Evolutionary conservation across 37 sponge, comb jelly and placozoan genomes (phyloP).

Genomic region (Aplysina aerophoba): DNA sequence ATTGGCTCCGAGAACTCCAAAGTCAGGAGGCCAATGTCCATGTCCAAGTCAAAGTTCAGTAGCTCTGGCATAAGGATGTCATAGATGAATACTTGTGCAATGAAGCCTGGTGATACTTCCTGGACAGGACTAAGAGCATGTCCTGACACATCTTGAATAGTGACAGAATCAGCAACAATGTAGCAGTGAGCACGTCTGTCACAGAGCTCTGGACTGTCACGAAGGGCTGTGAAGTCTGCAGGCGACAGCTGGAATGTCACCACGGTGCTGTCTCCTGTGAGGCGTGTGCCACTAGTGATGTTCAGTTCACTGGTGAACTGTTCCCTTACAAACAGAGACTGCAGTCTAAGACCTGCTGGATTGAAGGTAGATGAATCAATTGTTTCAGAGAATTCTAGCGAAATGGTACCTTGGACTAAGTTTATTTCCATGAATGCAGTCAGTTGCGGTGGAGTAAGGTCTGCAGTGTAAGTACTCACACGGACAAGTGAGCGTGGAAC

Average conservation of each 20-base stretch:
- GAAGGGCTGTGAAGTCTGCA: conserved; percentile 64
- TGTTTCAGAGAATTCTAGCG: conserved; percentile 80
- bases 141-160: conserved; percentile 72
- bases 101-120: conserved; percentile 67
- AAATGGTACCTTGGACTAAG: conserved; percentile 53
- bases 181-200: conserved; percentile 80
- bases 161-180: conserved; percentile 39
- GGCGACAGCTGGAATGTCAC: conserved; percentile 41
- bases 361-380: conserved; percentile 69
- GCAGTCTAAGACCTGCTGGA: conserved; percentile 61
- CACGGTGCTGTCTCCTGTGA: conserved; percentile 46
- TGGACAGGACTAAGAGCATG: conserved; percentile 55
- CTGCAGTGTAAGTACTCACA: conserved; percentile 33
- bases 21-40: conserved; percentile 81
- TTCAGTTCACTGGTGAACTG: conserved; percentile 37
- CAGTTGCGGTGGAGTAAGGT: conserved; percentile 62
- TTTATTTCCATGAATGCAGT: conserved; percentile 68
- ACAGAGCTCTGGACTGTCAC: conserved; percentile 66
- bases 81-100: conserved; percentile 60
- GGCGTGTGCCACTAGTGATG: conserved; percentile 48
- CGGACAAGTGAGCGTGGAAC: conserved; percentile 14
- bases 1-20: conserved; percentile 86
- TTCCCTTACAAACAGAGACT: conserved; percentile 73
- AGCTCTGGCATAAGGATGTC: conserved; percentile 64
- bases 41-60: conserved; percentile 73